Percentiles rank a stretch among this genome's conserved stretches.
Conservation (phyloP, 2,888 invertebrate genomes). For the Ophioninae sp. region DNA sequence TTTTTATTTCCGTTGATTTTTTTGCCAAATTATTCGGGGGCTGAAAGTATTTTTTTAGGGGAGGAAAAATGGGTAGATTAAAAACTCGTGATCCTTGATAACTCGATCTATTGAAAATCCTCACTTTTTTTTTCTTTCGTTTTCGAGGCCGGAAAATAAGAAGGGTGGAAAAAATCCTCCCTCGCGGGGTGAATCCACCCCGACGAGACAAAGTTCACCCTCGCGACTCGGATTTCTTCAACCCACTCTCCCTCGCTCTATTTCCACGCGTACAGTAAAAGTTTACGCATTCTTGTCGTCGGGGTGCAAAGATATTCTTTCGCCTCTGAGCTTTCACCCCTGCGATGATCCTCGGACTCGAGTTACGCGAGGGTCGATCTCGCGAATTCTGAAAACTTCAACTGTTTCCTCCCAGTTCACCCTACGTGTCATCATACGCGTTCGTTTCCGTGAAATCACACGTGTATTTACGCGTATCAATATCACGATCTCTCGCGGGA, state of each 20-base stretch:
- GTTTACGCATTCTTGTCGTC: background rate
- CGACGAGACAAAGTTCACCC: conserved; percentile 47
- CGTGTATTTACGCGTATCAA: conserved; percentile 42
- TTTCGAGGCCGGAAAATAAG: conserved; percentile 3
- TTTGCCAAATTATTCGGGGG: background rate
- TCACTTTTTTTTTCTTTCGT: conserved; percentile 5
- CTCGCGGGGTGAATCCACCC: conserved; percentile 40
- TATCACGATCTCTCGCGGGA: conserved; percentile 34
- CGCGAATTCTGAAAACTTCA: conserved; percentile 6
- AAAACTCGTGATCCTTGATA: conserved; percentile 14
- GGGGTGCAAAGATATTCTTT: background rate
- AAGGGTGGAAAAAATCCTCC: conserved; percentile 30
- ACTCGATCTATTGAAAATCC: background rate
- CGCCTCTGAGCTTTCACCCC: background rate
- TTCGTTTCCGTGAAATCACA: conserved; percentile 39
- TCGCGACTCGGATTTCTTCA: conserved; percentile 50
- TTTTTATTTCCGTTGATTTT: too few species aligned
- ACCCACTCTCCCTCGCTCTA: background rate
- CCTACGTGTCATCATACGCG: conserved; percentile 7
- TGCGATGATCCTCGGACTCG: background rate
- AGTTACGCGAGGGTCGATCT: background rate
- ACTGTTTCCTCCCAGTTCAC: conserved; percentile 10
- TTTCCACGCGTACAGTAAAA: conserved; percentile 10
- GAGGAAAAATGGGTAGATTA: background rate
- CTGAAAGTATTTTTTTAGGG: background rate